These are phyloP conservation scores for Eueremaeus valkanovi DNA, from an alignment of 2,888 invertebrate species.

Conservation along the genomic window DNA sequence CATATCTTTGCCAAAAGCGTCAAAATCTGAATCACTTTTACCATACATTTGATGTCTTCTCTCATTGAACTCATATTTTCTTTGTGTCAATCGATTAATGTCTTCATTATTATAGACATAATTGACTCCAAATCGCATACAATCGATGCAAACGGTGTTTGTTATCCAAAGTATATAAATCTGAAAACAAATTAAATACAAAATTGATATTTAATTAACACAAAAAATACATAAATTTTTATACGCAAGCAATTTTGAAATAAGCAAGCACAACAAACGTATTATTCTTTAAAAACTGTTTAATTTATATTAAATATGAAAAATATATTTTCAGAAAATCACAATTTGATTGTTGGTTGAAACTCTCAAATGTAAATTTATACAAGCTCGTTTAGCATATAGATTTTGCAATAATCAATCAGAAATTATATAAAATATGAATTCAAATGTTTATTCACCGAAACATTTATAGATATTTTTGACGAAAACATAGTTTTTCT, in stretches of 20 bases:
- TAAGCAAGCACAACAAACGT: too few species aligned
- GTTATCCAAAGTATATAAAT: background rate
- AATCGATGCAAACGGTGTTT: background rate
- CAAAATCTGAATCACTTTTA: background rate
- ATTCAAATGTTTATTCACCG: too few species aligned
- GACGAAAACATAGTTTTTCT: too few species aligned
- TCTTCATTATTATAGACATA: constrained; percentile 11
- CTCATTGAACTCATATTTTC: background rate
- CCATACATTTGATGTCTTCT: background rate
- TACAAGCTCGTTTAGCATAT: too few species aligned
- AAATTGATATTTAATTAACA: background rate
- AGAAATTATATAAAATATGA: too few species aligned
- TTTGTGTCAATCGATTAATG: background rate
- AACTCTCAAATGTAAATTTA: too few species aligned
- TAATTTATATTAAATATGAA: too few species aligned
- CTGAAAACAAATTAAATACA: background rate
- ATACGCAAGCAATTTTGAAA: too few species aligned
- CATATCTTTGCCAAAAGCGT: too few species aligned
- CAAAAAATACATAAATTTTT: too few species aligned
- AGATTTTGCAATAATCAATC: too few species aligned
- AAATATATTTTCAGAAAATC: background rate
- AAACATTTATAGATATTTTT: too few species aligned
- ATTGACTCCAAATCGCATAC: background rate
- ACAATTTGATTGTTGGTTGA: background rate
- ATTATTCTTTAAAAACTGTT: background rate